phyloP scores from a whole-genome alignment of 2,797 vertebrate genomes.

The Kryptolebias ocellatus region DNA sequence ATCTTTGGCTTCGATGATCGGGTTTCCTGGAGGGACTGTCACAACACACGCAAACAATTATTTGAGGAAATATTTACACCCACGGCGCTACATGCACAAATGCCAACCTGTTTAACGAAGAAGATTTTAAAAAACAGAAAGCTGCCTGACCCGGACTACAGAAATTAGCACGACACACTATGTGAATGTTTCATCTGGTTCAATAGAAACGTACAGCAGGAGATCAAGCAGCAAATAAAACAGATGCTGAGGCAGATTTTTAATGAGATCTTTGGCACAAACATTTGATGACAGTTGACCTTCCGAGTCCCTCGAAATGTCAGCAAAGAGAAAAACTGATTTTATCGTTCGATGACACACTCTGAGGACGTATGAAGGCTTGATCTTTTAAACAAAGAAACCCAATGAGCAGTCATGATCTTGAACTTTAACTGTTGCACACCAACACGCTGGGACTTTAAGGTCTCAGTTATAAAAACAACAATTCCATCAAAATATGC shows the following conservation, averaged over 20 bases:
- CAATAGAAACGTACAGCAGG: background rate
- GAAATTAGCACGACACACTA: background rate
- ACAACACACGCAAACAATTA: constrained; percentile 31
- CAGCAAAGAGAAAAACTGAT: background rate
- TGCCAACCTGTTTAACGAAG: background rate
- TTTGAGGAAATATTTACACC: background rate
- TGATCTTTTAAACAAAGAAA: background rate
- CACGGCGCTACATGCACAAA: background rate
- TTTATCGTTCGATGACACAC: background rate
- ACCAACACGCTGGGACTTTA: background rate
- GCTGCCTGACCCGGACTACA: background rate
- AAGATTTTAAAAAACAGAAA: background rate
- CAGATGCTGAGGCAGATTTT: background rate
- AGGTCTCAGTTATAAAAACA: background rate
- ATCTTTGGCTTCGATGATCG: constrained; percentile 91
- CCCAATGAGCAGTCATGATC: background rate
- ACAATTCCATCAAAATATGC: background rate
- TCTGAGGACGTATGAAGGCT: background rate
- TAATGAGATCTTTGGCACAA: constrained; percentile 11
- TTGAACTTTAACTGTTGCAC: background rate
- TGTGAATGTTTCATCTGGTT: background rate
- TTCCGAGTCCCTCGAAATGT: background rate
- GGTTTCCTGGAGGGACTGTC: constrained; percentile 91
- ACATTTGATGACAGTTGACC: constrained; percentile 25
- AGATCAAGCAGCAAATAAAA: background rate